phyloP scores from a whole-genome alignment of 2,113 vertebrate species.

The Heptranchias perlo region DNA sequence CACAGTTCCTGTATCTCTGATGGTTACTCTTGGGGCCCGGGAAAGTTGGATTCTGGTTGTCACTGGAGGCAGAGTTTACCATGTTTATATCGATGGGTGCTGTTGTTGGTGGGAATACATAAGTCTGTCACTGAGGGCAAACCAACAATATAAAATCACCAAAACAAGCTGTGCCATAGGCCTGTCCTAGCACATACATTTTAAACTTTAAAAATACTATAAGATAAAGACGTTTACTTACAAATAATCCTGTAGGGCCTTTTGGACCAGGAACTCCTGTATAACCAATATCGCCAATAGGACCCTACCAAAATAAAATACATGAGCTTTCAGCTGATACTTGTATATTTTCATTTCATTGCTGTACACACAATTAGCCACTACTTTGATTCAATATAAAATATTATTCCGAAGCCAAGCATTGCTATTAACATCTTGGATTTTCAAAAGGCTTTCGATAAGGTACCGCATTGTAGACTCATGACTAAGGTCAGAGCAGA shows the following conservation, averaged over 20 bases:
- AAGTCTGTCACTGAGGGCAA: background rate
- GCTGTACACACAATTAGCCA: background rate
- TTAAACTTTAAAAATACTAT: background rate
- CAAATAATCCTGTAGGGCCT: constrained; percentile 75
- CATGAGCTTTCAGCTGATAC: background rate
- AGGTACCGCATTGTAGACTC: no score
- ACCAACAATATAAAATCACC: background rate
- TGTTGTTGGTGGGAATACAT: no score
- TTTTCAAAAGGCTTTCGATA: no score
- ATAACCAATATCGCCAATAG: constrained; percentile 72
- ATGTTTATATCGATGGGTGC: background rate
- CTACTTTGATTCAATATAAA: no score
- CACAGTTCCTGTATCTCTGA: no score
- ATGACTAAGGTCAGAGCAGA: no score
- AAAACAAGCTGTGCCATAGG: background rate
- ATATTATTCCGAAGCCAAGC: background rate
- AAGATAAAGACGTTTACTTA: constrained; percentile 55
- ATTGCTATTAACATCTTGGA: background rate
- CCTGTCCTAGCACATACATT: background rate
- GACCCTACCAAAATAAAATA: constrained; percentile 65
- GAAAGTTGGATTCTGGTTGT: background rate
- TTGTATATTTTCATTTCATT: background rate
- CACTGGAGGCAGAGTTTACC: background rate
- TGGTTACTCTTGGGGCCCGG: background rate
- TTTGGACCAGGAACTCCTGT: constrained; percentile 78